Evolutionary conservation across 2,797 vertebrate genomes (phyloP), one percentile per base, ranked within the genome.

Genomic region (Taeniopygia guttata): DNA sequence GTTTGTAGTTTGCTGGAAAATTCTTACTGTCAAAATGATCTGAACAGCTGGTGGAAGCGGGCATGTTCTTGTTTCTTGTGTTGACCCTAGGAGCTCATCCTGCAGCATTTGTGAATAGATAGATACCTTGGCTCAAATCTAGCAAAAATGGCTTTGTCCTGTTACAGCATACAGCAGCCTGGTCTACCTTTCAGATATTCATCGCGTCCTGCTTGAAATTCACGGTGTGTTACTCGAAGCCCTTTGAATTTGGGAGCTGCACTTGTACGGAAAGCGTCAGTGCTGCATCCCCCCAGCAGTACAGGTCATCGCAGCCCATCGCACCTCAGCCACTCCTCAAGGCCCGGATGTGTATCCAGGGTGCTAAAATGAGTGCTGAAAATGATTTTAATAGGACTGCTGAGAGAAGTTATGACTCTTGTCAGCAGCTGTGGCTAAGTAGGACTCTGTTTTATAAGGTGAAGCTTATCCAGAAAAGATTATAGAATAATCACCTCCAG

Each of bases 221-320:
- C 11, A 3, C 2, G 4, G 11, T 12, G 81, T 77, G 32, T 88
- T 81, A 10, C 22, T 4, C 1, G 1, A 80, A 70, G 23, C 23
- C 54, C 6, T 0, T 49, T 80, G 45, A 52, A 22, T 55, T 5
- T 75, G 48, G 22, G 70, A 89, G 8, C 69, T 84, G 16, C 12
- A 3, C 48, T 58, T 45, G 18, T 29, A 22, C 6, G 1, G 2
- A 21, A 69, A 26, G 64, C 2, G 2, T 45, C 1, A 1, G 13
- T 10, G 25, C 32, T 12, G 14, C n/a, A 34, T 38, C 25, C 40
- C 29, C 13, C 67, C 52, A n/a, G 66, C 66, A 83, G 36, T 48
- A 40, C 7, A 38, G 36, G 27, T 70, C 19, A 14, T 43, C 29
- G 3, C 27, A 66, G 63, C 1, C 0, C 54, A 38, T 54, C 58